A percentile compares a stretch with the other conserved stretches of the same genome.
phyloP scores from a whole-genome alignment of 2,113 vertebrate species.

The Cranoglanis bouderius region DNA sequence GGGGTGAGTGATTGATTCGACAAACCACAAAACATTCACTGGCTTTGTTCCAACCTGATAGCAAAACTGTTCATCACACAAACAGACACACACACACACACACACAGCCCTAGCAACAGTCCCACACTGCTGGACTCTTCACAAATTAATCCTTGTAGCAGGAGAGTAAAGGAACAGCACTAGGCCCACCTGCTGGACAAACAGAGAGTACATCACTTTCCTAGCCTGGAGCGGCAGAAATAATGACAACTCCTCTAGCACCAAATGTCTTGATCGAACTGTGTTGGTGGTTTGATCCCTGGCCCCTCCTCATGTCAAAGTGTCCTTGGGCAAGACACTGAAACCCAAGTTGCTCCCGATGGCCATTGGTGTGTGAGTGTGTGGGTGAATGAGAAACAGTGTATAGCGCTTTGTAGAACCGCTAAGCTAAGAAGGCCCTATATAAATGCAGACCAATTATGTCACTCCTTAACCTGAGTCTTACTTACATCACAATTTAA shows the following conservation, averaged over 20 bases:
- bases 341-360: no score
- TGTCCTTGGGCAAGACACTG: no score
- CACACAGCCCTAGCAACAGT: constrained; percentile 13
- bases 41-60: constrained; percentile 43
- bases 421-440: no score
- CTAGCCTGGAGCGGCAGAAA: not conserved
- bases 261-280: no score
- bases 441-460: not conserved
- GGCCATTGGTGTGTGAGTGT: no score
- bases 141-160: not conserved
- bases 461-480: not conserved
- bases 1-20: constrained; percentile 48
- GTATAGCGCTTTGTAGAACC: no score
- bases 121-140: not conserved
- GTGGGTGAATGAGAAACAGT: no score
- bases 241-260: not conserved
- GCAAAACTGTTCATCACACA: not conserved
- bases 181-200: constrained; percentile 51
- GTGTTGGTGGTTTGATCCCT: not conserved
- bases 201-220: not conserved
- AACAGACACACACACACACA: constrained; percentile 1
- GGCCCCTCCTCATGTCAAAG: no score
- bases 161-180: constrained; percentile 22
- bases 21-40: constrained; percentile 40
- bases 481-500: not conserved